A percentile compares a stretch with the other conserved stretches of the same genome.
Conservation (phyloP, 2,797 vertebrate species). For the Poeciliopsis paucimaculata region DNA sequence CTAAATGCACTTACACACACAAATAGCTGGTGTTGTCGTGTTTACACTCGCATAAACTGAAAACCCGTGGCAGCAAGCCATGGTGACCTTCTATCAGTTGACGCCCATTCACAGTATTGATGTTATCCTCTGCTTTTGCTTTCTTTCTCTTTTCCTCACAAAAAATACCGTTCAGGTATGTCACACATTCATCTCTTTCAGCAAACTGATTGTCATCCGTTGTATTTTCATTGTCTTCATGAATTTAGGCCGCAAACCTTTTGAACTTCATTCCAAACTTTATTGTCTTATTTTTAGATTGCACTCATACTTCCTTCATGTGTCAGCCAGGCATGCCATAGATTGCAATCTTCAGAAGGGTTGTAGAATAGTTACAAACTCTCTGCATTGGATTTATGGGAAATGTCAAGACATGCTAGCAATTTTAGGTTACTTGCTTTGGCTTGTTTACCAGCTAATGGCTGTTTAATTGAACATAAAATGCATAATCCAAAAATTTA, state of each 20-base stretch:
- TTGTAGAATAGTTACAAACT: background rate
- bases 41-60: conserved; percentile 37
- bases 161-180: conserved; percentile 20
- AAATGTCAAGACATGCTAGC: background rate
- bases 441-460: background rate
- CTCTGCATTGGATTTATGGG: background rate
- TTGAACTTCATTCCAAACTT: background rate
- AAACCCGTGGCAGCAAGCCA: conserved; percentile 49
- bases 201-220: background rate
- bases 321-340: conserved; percentile 1
- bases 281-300: conserved; percentile 5
- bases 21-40: background rate
- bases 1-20: conserved; percentile 11
- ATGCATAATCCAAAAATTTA: background rate
- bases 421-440: background rate
- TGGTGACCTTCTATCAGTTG: conserved; percentile 56
- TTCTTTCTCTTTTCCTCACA: background rate
- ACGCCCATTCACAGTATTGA: conserved; percentile 63
- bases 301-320: background rate
- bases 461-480: background rate
- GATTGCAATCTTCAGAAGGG: background rate
- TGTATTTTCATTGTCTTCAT: background rate
- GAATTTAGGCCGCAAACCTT: background rate
- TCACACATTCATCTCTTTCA: background rate
- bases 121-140: conserved; percentile 50